Conservation (phyloP, 2,888 invertebrate genomes). For the Zygothrica quintamaculata region DNA sequence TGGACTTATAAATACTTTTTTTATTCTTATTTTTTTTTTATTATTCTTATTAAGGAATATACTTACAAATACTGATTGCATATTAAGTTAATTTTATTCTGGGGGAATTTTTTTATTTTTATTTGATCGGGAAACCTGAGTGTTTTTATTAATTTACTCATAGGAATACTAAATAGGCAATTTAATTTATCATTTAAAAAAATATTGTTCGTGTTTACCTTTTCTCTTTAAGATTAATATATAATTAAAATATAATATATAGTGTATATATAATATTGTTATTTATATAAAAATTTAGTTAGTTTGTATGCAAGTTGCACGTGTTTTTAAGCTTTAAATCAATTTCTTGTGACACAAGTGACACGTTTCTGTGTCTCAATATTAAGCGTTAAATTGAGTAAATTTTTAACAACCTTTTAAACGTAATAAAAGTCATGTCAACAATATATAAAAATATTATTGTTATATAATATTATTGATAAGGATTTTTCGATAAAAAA, state of each 20-base stretch:
- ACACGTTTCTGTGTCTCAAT: conserved; percentile 67
- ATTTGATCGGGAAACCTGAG: background rate
- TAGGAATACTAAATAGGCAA: conserved; percentile 3
- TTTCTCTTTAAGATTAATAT: too few species aligned
- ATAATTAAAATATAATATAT: too few species aligned
- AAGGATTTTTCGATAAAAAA: too few species aligned
- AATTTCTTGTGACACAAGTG: conserved; percentile 53
- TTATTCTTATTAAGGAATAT: too few species aligned
- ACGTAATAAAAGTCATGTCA: conserved; percentile 21
- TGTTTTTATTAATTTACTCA: conserved; percentile 6
- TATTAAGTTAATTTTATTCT: too few species aligned
- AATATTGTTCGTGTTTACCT: too few species aligned
- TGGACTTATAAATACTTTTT: too few species aligned
- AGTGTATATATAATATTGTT: too few species aligned
- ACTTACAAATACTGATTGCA: too few species aligned
- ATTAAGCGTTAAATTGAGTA: conserved; percentile 56
- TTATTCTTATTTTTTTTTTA: too few species aligned
- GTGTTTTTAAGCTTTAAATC: conserved; percentile 16
- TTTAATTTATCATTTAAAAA: background rate
- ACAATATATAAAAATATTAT: background rate
- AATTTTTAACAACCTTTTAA: conserved; percentile 16
- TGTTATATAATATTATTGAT: too few species aligned
- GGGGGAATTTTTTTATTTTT: conserved; percentile 30
- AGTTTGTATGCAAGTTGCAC: too few species aligned
- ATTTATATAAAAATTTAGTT: background rate